Percentiles rank a stretch among this genome's conserved stretches.
Evolutionary conservation across 2,797 vertebrate species (phyloP).

Genomic region (Peromyscus attwateri): DNA sequence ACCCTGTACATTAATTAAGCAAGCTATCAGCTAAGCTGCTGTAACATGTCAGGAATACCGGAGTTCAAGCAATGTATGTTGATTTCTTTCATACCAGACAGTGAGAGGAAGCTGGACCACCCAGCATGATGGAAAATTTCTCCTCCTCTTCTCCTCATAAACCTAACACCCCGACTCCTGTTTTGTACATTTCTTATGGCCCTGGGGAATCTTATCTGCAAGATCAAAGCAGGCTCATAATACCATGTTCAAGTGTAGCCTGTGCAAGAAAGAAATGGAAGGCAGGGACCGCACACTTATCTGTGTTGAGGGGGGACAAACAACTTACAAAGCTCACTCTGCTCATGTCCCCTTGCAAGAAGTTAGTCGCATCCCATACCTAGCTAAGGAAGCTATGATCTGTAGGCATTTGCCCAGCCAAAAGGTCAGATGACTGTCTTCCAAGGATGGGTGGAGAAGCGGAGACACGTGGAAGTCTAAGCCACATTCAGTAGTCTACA

Average conservation of each 20-base stretch:
- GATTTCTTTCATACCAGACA: background rate
- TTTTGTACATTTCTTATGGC: background rate
- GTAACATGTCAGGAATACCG: background rate
- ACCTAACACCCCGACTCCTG: background rate
- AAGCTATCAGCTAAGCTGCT: background rate
- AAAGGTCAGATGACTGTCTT: background rate
- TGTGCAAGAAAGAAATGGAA: background rate
- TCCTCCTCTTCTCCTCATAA: background rate
- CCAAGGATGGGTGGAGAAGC: background rate
- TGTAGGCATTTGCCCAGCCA: background rate
- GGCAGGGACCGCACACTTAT: background rate
- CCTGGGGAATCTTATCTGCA: background rate
- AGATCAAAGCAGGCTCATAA: background rate
- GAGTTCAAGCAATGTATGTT: background rate
- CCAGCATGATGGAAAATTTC: background rate
- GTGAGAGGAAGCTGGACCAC: background rate
- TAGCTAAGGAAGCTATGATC: background rate
- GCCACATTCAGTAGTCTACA: background rate
- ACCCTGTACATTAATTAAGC: slow-evolving; percentile 1
- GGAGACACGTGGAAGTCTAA: background rate
- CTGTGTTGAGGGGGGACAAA: background rate
- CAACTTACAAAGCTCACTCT: background rate
- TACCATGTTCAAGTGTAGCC: background rate
- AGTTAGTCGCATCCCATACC: background rate
- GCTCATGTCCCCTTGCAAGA: background rate